A percentile compares a stretch with the other conserved stretches of the same genome.
Conservation (phyloP, 2,888 invertebrate genomes). For the Tachina lurida region DNA sequence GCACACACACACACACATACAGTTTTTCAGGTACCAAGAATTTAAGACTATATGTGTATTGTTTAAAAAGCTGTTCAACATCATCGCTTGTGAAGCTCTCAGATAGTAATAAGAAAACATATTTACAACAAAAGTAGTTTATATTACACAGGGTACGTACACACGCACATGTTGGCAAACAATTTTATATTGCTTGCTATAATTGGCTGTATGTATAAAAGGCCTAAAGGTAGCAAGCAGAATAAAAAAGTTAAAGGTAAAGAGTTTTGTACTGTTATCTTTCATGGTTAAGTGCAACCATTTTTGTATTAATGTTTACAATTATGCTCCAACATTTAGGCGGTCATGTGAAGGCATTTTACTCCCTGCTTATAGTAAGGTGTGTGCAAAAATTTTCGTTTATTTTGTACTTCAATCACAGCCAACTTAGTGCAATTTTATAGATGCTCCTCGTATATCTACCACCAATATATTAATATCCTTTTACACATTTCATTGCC, state of each 20-base stretch:
- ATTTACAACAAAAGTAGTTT: neutral
- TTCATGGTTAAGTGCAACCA: conserved; percentile 63
- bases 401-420: too few species aligned
- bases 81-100: conserved; percentile 41
- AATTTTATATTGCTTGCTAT: conserved; percentile 59
- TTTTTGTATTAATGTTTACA: conserved; percentile 57
- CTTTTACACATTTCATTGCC: conserved; percentile 27
- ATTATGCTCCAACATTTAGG: conserved; percentile 39
- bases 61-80: conserved; percentile 60
- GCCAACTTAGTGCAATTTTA: neutral
- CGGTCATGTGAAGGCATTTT: neutral
- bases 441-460: conserved; percentile 13
- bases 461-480: conserved; percentile 2
- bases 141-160: neutral
- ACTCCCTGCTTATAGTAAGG: neutral
- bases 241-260: conserved; percentile 30
- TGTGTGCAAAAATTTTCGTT: neutral
- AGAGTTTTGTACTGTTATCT: conserved; percentile 60
- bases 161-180: neutral
- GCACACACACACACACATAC: neutral
- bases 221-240: conserved; percentile 45
- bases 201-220: conserved; percentile 56
- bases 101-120: neutral
- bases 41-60: conserved; percentile 15
- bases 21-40: neutral